Evolutionary conservation across 2,797 vertebrate species (phyloP), one percentile per base, ranked within the genome.

Genomic region (Toxotes lorentzi): DNA sequence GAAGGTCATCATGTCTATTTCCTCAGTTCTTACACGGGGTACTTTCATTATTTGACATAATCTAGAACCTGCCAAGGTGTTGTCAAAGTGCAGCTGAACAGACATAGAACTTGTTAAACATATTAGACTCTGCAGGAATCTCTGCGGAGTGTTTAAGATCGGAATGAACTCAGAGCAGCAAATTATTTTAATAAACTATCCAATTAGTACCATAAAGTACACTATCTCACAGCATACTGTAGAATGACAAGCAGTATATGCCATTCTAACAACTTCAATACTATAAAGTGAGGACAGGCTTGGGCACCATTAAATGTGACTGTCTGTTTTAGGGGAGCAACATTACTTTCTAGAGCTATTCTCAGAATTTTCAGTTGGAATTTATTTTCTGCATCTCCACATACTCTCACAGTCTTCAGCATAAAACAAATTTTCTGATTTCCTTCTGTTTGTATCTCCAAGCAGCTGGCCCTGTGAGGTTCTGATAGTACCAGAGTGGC

Each of bases 1-100:
- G 87, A 87, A 89, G 84, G 87, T 89, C 86, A 83, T 84, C 78
- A 69, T 41, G 79, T 87, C 70, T 76, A 50, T 78, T 84, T 68
- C 66, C 83, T 82, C 70, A 67, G 82, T 82, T 82, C 61, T 66
- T 79, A 30, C 62, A 71, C 43, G 17, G 48, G 47, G 50, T 68
- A 56, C 34, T 75, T 72, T 77, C 64, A 80, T 84, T 84, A 83
- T 88, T 79, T 66, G 77, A 72, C 41, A 63, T 81, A 78, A 88
- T 89, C 21, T 57, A 73, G 54, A 71, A 76, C 41, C 70, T 83
- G 64, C 78, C 66, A 43, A 78, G 43, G 69, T 62, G 45, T 51
- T 71, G 61, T 85, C 80, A 78, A 69, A 60, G 35, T 54, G 74
- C 61, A 73, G 58, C 70, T 73, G 58, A 62, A 69, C 6, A 63